Base-by-base conservation (phyloP, 2,113 vertebrate species). In the Solenodon paradoxus region DNA sequence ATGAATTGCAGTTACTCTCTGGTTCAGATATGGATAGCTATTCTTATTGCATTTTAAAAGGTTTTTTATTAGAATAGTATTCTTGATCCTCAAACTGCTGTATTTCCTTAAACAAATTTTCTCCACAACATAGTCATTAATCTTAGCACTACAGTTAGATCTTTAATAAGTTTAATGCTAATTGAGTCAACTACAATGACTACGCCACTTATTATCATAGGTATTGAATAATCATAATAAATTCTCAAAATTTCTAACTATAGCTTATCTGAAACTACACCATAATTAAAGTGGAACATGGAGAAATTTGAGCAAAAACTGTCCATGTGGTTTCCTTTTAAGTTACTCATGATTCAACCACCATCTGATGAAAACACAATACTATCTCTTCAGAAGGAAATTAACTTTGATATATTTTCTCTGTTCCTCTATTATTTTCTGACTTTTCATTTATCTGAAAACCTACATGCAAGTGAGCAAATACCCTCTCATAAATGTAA, bases 361-460 rank as follows among this genome's bases (percentile, higher is more conserved):
- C 59, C 77, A 84, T 77, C 75, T 93, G 71, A 92, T 85, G 42
- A 72, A 74, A 95, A 32, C 10, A 63, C 40, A 63, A 5, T 53
- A 78, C 35, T 69, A 28, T 47, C 38, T 79, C 26, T 83, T 84
- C 61, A 83, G 57, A 86, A 69, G 59, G 12, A 95, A 94, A 82
- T 93, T 77, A 89, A 72, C 53, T 80, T 88, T 75, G 42, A 92
- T 30, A 49, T 2, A 66, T 8, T 77, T 10, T 82, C 61, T 94
- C 24, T 82, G 20, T 59, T 80, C 22, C 63, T 89, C 11, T 80
- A 7, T 71, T 85, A 85, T 92, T 96, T 84, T 49, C 45, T 82
- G 83, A 80, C 3, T 87, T 89, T 92, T 72, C 40, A 83, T 89
- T 75, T 90, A 72, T n/a, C 47, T 72, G 8, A 82, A 95, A 94